Base-by-base conservation (phyloP, 2,113 vertebrate species). In the Colaptes auratus region DNA sequence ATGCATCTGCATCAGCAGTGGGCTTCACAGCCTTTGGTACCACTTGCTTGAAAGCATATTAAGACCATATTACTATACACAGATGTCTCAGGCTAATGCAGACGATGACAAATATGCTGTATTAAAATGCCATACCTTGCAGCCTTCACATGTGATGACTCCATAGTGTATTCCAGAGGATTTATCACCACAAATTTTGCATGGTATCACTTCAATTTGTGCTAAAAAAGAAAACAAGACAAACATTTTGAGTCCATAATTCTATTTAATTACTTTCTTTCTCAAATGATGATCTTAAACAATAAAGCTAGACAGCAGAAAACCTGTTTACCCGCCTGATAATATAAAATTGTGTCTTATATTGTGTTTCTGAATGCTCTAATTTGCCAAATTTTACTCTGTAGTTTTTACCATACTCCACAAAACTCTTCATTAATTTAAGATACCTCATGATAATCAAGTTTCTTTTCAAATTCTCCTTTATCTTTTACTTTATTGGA, bases 121-220 rank as follows among this genome's bases (percentile, higher is more conserved):
- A 81, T n/a, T 78, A 74, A 93, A 82, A 67, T 80, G 52, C 86
- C 98, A 95, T 98, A 99, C 99, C 99, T 99, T 99, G 97, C 99
- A 99, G 96, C 99, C 99, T 98, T 99, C 99, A 96, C 99, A 99
- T 7, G 99, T 99, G 96, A 99, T 99, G 97, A 99, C 99, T 97
- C 99, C 99, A 89, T 99, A 99, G 98, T 99, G 99, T 98, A 99
- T 99, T 96, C 99, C 99, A 83, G 99, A 99, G 91, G 99, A 99
- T 96, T 99, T 99, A 98, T 99, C 99, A 96, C 99, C 99, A 97
- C 99, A 99, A 97, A 99, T 99, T 98, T 99, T 99, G 98, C 99
- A 99, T 97, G 99, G 99, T 99, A 99, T 99, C 93, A 99, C 99
- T 99, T 99, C 99, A 96, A 99, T 99, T 99, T 99, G 99, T 94